Evolutionary conservation across 2,113 vertebrate species (phyloP), one percentile per base, ranked within the genome.

Genomic region (Verasper variegatus): DNA sequence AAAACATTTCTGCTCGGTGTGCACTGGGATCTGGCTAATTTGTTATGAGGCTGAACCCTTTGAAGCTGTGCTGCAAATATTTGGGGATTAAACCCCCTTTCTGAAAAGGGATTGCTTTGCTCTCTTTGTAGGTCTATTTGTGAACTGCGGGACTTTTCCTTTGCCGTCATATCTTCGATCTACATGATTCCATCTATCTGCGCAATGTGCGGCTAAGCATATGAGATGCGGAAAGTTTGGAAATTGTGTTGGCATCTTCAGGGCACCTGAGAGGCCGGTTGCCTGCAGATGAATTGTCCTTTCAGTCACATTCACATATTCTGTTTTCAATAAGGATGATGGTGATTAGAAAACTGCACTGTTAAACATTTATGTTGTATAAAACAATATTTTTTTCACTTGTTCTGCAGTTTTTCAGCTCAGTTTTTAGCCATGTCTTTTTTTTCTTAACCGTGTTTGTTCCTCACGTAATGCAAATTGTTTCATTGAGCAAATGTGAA

Each of bases 121-220:
- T 93, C 57, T 86, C 68, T 86, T 82, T 82, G 60, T 81, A 92
- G 89, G 88, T 89, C 70, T 76, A 71, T 85, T 82, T 85, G 85
- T 71, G 76, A 86, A 74, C 77, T 63, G 65, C 69, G 51, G 72
- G 90, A 89, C 56, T 86, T 91, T 86, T 76, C 68, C 70, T 85
- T 86, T 74, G 76, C 81, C 5, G 52, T 67, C 63, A 62, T 77
- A 78, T 81, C 86, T 63, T 68, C 76, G 71, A 81, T 54, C 73
- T 35, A 31, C 85, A 42, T 9, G 57, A 78, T 76, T 81, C 75
- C 83, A 81, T 71, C 83, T 23, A 59, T 74, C 81, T 57, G 60
- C 24, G 31, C 54, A 40, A 37, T 35, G 64, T 40, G 58, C 54
- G 1, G 27, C 74, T 71, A 72, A 80, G 75, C 57, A 23, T 67